Base-by-base conservation (phyloP, 2,797 vertebrate genomes). In the Argentina silus region DNA sequence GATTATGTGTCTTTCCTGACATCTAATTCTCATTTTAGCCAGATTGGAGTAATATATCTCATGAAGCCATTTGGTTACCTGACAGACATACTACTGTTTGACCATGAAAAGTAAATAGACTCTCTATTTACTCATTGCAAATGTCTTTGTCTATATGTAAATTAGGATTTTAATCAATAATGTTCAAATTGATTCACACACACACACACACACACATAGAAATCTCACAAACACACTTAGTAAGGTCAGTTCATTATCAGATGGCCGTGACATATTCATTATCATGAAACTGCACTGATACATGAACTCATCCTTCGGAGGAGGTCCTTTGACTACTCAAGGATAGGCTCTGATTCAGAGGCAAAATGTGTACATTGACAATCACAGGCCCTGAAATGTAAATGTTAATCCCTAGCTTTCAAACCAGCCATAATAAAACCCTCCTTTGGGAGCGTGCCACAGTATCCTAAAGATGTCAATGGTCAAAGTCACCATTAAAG, bases 401-500 rank as follows among this genome's bases (percentile, higher is more conserved):
- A 0, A 8, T 62, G 60, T 1, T 43, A 76, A 82, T 9, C 60
- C 59, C 61, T 27, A 68, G 53, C 12, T 69, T 61, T 77, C 8
- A 57, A 61, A 71, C 50, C 15, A 23, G 48, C 51, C 5, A 0
- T 73, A 60, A 78, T 57, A 48, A 74, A 59, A 19, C 1, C 9
- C 66, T 3, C 50, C 47, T 60, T 57, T 10, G 62, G 62, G 77
- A 71, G 6, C 21, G 43, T 17, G 69, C 69, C 5, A 9, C 72
- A 3, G 72, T 76, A 62, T 74, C 69, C 73, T 11, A 23, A 62
- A 51, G 72, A 83, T 67, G 11, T 65, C 57, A 42, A 51, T 73
- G 81, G 84, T 85, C 82, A 81, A 80, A 89, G 80, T 80, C 77
- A 70, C 83, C 78, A 82, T 85, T 83, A 83, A 82, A 77, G 80